Base-by-base conservation (phyloP, 2,888 invertebrate species). In the Alentia gelatinosa region DNA sequence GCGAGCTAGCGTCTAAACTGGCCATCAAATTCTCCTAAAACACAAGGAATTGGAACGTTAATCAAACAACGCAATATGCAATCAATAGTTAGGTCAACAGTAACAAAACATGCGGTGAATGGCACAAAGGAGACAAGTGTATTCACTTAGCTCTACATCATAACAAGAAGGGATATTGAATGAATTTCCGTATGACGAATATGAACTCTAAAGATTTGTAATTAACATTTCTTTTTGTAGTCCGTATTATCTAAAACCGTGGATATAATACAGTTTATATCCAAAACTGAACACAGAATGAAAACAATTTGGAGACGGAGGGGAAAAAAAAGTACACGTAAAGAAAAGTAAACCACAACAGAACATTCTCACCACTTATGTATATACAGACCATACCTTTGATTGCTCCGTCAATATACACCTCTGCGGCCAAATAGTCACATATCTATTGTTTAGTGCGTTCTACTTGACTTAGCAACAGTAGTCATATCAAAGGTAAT, bases 11-110 rank as follows among this genome's bases (percentile, higher is more conserved):
- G 95, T 98, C 98, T 93, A 98, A 96, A 94, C 97, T 97, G 91
- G 97, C 97, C 94, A 98, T 96, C 96, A 98, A 97, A 95, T 97
- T 98, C 95, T 98, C 98, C 98, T 98, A 96, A n/a, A 74, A 74
- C 47, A 47, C 42, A 86, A 42, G 42, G 39, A 56, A 12, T 56
- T 19, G 3, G 19, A n/a, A 56, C 19, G 12, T n/a, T 19, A 56
- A 9, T n/a, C 56, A 56, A 56, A n/a, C 19, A 56, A 56, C n/a
- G 12, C n/a, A 4, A 56, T 56, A n/a, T 56, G 56, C 56, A 56
- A n/a, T 19, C 19, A 56, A 9, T 1, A 56, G 19, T 3, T 56
- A 56, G 9, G 3, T n/a, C 19, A 9, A 15, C 15, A 42, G 15
- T 42, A 42, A 42, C 15, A 42, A 42, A 42, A 42, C 47, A 56